Conservation (phyloP, 2,113 vertebrate species). For the Cottus gobio region DNA sequence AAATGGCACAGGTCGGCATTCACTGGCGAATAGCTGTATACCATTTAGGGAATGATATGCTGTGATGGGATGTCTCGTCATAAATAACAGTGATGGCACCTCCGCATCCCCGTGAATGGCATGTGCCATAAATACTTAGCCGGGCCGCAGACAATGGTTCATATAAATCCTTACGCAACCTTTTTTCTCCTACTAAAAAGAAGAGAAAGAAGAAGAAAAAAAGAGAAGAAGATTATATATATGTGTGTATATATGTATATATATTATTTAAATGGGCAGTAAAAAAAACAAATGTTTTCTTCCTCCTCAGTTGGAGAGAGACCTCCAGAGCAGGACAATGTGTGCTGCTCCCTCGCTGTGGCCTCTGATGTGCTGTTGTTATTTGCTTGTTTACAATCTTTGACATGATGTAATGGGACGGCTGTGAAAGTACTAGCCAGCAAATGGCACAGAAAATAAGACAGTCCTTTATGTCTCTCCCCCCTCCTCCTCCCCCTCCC, state of each 20-base stretch:
- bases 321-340: constrained; percentile 45
- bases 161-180: constrained; percentile 67
- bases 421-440: constrained; percentile 81
- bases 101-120: constrained; percentile 81
- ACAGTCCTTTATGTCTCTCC: constrained; percentile 79
- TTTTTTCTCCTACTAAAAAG: constrained; percentile 36
- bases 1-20: constrained; percentile 74
- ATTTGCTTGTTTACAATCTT: constrained; percentile 85
- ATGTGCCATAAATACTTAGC: constrained; percentile 82
- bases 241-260: constrained; percentile 2
- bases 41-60: constrained; percentile 83
- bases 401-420: constrained; percentile 84
- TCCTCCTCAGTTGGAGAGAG: constrained; percentile 33
- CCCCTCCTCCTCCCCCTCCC: constrained; percentile 17
- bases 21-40: constrained; percentile 74
- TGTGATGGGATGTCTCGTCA: constrained; percentile 79
- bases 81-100: constrained; percentile 84
- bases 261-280: constrained; percentile 79
- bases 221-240: constrained; percentile 14
- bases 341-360: constrained; percentile 39
- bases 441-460: constrained; percentile 85
- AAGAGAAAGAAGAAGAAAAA: constrained; percentile 19
- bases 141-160: constrained; percentile 64
- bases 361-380: constrained; percentile 79
- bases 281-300: constrained; percentile 79